Base-by-base conservation (phyloP, 2,888 invertebrate genomes). In the Brachyopa scutellaris region DNA sequence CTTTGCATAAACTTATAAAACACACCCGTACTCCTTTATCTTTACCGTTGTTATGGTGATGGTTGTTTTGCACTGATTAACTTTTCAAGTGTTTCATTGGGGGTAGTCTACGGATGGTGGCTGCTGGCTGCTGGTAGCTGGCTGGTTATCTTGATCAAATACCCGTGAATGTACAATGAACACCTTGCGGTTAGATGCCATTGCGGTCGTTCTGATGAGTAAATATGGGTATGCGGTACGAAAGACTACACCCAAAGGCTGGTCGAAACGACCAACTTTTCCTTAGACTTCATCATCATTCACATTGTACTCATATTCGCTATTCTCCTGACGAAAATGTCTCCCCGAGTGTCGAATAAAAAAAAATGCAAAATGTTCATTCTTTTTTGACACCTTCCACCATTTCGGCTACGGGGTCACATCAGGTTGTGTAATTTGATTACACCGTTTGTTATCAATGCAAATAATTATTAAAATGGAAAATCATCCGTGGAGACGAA, bases 391-490 rank as follows among this genome's bases (percentile, higher is more conserved):
- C 59, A 57, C 47, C 69, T 40, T 51, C 40, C 70, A 40, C 15
- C 47, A 26, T 47, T 13, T 49, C 26, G 31, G 19, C 38, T 51
- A 6, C 36, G 2, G 57, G 57, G 47, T 72, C 36, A 73, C 19
- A 55, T 73, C 64, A 40, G 64, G 47, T 49, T 57, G 64, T 59
- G 72, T 78, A 66, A 72, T 78, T 78, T 72, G 40, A 77, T 77
- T 77, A 64, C 33, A 42, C 55, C 57, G 49, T 49, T 77, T 64
- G 55, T 49, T 72, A 73, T 72, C 40, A 66, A 59, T 73, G 64
- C 59, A 53, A 73, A 66, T 73, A 78, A 78, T 73, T 78, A 66
- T 72, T 51, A 45, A 78, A 78, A 59, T 61, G 66, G 40, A 66
- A 73, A 70, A 70, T 42, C 40, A 33, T 51, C 70, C 23, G 31